A percentile compares a stretch with the other conserved stretches of the same genome.
These are phyloP conservation scores for Calliopsis andreniformis DNA, from an alignment of 1,140 invertebrate genomes.

Conservation along the genomic window DNA sequence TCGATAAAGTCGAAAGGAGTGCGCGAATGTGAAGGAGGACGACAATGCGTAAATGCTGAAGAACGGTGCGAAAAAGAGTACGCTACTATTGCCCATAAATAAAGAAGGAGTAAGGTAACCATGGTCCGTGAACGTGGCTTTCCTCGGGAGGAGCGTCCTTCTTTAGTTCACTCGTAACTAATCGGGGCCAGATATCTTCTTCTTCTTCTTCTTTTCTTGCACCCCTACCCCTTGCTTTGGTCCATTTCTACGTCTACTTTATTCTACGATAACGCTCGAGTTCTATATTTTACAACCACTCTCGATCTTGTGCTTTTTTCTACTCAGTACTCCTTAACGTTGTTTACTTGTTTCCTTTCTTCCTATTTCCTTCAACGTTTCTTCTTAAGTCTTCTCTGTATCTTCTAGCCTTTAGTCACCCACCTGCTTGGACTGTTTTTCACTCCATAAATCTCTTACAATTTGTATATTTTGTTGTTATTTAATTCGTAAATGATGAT, in stretches of 20 bases:
- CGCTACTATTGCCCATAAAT: slow-evolving; percentile 30
- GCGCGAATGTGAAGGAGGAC: slow-evolving; percentile 27
- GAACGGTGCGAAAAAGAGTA: slow-evolving; percentile 38
- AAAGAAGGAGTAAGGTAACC: slow-evolving; percentile 40
- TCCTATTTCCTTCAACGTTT: not conserved
- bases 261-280: not conserved
- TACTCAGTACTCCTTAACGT: not conserved
- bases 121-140: slow-evolving; percentile 31
- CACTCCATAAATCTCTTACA: too few relatives aligned
- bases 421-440: not conserved
- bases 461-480: not conserved
- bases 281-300: not conserved
- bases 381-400: not conserved
- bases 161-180: slow-evolving; percentile 66
- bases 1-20: slow-evolving; percentile 53
- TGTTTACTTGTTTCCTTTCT: slow-evolving; percentile 22
- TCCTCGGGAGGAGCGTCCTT: slow-evolving; percentile 48
- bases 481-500: not conserved
- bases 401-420: not conserved
- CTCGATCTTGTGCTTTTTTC: not conserved
- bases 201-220: not conserved
- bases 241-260: slow-evolving; percentile 11
- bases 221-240: not conserved
- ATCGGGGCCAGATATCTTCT: slow-evolving; percentile 39
- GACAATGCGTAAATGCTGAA: slow-evolving; percentile 28